Evolutionary conservation across 2,888 invertebrate species (phyloP), one percentile per base, ranked within the genome.

Genomic region (Brenthis hecate): DNA sequence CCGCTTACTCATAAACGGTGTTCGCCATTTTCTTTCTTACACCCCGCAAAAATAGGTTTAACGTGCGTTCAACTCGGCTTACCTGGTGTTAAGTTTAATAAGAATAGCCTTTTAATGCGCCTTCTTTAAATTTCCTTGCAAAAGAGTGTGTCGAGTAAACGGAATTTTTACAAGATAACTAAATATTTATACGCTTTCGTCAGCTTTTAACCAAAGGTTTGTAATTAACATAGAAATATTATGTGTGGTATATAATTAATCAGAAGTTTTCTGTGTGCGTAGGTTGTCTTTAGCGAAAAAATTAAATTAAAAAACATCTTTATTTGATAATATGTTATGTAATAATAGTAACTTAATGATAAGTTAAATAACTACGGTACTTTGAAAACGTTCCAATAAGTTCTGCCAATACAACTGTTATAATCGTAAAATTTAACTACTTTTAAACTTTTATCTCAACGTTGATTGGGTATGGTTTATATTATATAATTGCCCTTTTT

Each of bases 1-100:
- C 77, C 80, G 78, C 74, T 80, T 74, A 78, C 78, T 80, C 81
- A 81, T 85, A 84, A 85, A 82, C 78, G 81, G 70, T 76, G 75
- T 78, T 75, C 77, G 78, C 81, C 77, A 81, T 81, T 83, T 82
- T 81, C 82, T 81, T 81, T 78, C 74, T 72, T 72, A 65, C 80
- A 78, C 74, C 78, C 76, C 57, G 74, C 78, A 76, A 79, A 82
- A 82, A 83, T 80, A 77, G 77, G 79, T 78, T 78, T 75, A 75
- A 78, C 75, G 71, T 77, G 80, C 78, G 77, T 76, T 80, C 72
- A 74, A 68, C 76, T 73, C 69, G 75, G 78, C 78, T 82, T 81
- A 79, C 78, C 75, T 74, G 79, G 76, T 72, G 77, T 80, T 81
- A 80, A 76, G 78, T 78, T 77, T 75, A 78, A 80, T 77, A 77